Conservation (phyloP, 2,797 vertebrate species). For the Neosalanx taihuensis region DNA sequence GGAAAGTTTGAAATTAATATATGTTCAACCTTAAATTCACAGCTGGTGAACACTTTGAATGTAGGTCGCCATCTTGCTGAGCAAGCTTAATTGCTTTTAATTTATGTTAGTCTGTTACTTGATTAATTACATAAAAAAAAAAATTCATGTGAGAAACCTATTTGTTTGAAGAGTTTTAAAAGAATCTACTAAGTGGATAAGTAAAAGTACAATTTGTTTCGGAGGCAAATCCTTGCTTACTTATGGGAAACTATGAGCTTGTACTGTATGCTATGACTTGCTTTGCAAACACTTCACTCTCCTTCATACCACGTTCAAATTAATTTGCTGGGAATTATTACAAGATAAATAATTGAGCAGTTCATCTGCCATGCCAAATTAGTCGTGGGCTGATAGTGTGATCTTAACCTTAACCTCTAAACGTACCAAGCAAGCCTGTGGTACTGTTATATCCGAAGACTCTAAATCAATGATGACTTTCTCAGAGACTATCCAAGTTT, state of each 20-base stretch:
- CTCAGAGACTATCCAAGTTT: constrained; percentile 37
- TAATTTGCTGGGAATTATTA: constrained; percentile 73
- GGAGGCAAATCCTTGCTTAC: too few relatives aligned
- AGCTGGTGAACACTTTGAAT: constrained; percentile 51
- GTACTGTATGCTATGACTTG: constrained; percentile 67
- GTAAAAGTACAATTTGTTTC: too few relatives aligned
- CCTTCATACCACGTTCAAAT: constrained; percentile 70
- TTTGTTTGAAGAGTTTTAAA: background rate
- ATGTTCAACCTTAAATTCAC: constrained; percentile 39
- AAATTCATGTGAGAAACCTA: constrained; percentile 13
- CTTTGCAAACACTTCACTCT: constrained; percentile 72
- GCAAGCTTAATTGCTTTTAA: constrained; percentile 54
- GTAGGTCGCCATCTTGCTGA: constrained; percentile 58
- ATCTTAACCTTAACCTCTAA: constrained; percentile 62
- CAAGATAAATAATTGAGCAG: constrained; percentile 75
- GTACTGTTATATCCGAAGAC: constrained; percentile 42
- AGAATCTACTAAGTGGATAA: too few relatives aligned
- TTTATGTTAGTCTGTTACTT: constrained; percentile 30
- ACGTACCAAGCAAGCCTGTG: constrained; percentile 59
- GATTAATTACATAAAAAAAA: constrained; percentile 3
- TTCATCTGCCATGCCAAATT: constrained; percentile 67
- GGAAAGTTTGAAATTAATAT: constrained; percentile 36
- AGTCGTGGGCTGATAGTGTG: constrained; percentile 71
- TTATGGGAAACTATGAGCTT: too few relatives aligned
- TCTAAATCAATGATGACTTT: constrained; percentile 58